phyloP scores from a whole-genome alignment of 2,888 invertebrate species.

The Apotomis betuletana region DNA sequence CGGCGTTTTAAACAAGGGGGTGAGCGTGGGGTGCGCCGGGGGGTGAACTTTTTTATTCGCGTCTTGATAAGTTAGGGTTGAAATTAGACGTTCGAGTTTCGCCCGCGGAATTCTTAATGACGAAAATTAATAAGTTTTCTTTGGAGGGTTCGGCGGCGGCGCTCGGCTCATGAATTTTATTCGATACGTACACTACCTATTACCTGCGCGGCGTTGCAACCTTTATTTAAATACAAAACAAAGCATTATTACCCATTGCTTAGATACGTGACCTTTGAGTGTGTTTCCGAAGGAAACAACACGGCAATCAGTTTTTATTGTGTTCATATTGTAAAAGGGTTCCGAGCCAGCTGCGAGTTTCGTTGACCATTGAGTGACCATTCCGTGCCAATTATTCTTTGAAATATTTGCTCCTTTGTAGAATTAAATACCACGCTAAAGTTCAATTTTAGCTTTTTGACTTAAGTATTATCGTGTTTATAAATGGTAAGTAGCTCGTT shows the following conservation, averaged over 20 bases:
- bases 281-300: not conserved
- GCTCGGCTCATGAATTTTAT: slow-evolving; percentile 56
- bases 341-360: not conserved
- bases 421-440: slow-evolving; percentile 7
- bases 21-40: slow-evolving; percentile 76
- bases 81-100: slow-evolving; percentile 84
- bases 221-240: slow-evolving; percentile 13
- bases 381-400: not conserved
- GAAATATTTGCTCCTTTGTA: not conserved
- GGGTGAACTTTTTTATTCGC: slow-evolving; percentile 84
- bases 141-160: slow-evolving; percentile 73
- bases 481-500: no score
- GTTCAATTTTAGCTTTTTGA: not conserved
- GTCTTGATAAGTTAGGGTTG: slow-evolving; percentile 85
- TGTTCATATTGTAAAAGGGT: slow-evolving; percentile 11
- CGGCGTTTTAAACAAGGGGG: slow-evolving; percentile 85
- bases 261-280: slow-evolving; percentile 6
- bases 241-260: not conserved
- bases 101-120: slow-evolving; percentile 84
- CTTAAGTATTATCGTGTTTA: no score
- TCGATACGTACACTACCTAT: slow-evolving; percentile 12
- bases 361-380: not conserved
- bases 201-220: slow-evolving; percentile 15
- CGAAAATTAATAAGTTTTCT: slow-evolving; percentile 84
- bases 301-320: slow-evolving; percentile 12